A percentile compares a stretch with the other conserved stretches of the same genome.
Evolutionary conservation across 2,113 vertebrate species (phyloP).

Genomic region (Rhodinocichla rosea): DNA sequence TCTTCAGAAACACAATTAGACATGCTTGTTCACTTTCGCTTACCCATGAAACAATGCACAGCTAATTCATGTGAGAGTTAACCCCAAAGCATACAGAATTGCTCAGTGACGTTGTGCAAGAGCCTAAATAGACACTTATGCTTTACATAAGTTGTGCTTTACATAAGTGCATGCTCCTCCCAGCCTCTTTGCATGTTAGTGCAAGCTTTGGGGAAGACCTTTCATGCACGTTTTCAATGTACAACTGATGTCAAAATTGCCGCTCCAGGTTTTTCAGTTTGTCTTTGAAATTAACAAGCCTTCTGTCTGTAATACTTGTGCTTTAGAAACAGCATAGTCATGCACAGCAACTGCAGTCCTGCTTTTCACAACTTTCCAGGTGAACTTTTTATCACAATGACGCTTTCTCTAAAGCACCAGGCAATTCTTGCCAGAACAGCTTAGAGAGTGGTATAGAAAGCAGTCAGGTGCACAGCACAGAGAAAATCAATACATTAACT

Average conservation of each 20-base stretch:
- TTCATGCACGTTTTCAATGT: neutral
- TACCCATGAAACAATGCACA: slow-evolving; percentile 30
- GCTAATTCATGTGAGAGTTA: neutral
- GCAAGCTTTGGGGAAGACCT: neutral
- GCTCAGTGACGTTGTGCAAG: neutral
- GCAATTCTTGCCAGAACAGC: neutral
- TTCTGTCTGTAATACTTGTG: neutral
- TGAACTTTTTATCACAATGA: neutral
- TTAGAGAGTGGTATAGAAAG: neutral
- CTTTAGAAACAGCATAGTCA: neutral
- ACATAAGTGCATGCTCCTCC: neutral
- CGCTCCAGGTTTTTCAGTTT: neutral
- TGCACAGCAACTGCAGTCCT: neutral
- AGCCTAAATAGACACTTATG: neutral
- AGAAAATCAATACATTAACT: slow-evolving; percentile 2
- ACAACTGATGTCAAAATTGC: neutral
- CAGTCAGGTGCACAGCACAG: neutral
- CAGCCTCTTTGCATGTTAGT: neutral
- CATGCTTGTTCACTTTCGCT: neutral
- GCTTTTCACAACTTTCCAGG: neutral
- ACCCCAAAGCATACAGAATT: neutral
- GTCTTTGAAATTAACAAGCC: neutral
- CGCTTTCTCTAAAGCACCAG: neutral
- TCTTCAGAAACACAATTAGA: slow-evolving; percentile 35
- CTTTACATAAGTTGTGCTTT: neutral